Conservation (phyloP, 2,888 invertebrate genomes). For the Galerucella nymphaeae region DNA sequence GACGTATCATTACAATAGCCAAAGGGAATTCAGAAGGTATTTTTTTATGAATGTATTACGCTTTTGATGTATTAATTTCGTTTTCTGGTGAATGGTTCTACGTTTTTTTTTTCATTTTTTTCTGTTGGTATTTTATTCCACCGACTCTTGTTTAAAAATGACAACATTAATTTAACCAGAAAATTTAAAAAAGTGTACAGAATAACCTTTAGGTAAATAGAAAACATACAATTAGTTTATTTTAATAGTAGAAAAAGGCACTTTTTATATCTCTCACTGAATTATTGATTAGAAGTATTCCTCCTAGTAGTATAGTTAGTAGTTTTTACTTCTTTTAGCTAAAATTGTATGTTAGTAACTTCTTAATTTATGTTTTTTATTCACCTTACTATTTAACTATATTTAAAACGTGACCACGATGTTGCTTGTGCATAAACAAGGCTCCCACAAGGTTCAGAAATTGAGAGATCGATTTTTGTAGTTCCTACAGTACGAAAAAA, state of each 20-base stretch:
- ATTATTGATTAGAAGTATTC: too few species aligned
- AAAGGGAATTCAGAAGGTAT: conserved; percentile 45
- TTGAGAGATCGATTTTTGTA: too few species aligned
- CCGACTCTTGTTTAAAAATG: conserved; percentile 22
- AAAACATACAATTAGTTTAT: conserved; percentile 9
- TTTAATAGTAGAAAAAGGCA: not conserved
- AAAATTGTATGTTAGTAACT: not conserved
- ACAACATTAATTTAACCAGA: conserved; percentile 1
- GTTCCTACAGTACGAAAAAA: too few species aligned
- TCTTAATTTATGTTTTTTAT: not conserved
- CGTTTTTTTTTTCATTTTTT: conserved; percentile 26
- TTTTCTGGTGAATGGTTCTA: conserved; percentile 38
- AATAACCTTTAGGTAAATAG: conserved; percentile 9
- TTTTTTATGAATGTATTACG: conserved; percentile 41
- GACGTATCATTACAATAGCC: conserved; percentile 47
- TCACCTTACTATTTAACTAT: not conserved
- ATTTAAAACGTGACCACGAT: not conserved
- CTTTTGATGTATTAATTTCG: conserved; percentile 44
- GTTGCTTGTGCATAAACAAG: not conserved
- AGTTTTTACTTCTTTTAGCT: not conserved
- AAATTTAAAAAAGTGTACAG: conserved; percentile 4
- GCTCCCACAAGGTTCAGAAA: not conserved
- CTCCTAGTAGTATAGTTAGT: not conserved
- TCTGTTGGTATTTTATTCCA: not conserved
- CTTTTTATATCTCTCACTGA: too few species aligned